Conservation (phyloP, 2,888 invertebrate species). For the Chirona hameri region DNA sequence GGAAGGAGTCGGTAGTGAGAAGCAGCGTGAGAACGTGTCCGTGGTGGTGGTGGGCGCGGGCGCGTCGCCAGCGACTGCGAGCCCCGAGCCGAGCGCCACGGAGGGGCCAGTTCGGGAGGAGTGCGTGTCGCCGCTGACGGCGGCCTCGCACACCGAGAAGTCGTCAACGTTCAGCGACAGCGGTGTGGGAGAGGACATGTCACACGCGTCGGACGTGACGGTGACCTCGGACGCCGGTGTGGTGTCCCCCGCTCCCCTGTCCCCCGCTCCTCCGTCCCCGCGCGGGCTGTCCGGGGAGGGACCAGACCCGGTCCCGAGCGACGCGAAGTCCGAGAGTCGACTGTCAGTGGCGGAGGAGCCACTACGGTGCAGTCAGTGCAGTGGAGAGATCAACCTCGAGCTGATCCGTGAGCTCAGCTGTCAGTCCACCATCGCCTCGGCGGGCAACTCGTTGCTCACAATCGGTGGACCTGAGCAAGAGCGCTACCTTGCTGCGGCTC, state of each 20-base stretch:
- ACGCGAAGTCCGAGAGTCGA: not conserved
- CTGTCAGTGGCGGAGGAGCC: not conserved
- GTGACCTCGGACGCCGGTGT: not conserved
- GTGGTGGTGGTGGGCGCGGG: not conserved
- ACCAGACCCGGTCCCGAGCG: not conserved
- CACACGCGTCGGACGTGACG: not conserved
- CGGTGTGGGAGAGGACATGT: constrained; percentile 8
- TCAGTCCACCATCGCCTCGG: not conserved
- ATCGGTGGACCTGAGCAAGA: not conserved
- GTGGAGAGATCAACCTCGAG: not conserved
- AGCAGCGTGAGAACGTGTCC: not conserved
- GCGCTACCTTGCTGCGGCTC: not conserved
- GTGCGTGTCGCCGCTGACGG: not conserved
- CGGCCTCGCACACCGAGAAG: not conserved
- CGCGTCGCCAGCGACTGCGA: not conserved
- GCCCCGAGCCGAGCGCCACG: not conserved
- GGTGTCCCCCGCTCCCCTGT: not conserved
- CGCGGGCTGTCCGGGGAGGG: not conserved
- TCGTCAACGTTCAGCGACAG: constrained; percentile 4
- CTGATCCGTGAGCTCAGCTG: not conserved
- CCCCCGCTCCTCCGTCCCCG: not conserved
- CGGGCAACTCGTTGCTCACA: not conserved
- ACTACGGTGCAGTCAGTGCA: not conserved
- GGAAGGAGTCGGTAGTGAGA: not conserved
- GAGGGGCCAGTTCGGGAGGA: not conserved